Evolutionary conservation across 2,888 invertebrate species (phyloP).

Genomic region (Caenorhabditis zanzibari): DNA sequence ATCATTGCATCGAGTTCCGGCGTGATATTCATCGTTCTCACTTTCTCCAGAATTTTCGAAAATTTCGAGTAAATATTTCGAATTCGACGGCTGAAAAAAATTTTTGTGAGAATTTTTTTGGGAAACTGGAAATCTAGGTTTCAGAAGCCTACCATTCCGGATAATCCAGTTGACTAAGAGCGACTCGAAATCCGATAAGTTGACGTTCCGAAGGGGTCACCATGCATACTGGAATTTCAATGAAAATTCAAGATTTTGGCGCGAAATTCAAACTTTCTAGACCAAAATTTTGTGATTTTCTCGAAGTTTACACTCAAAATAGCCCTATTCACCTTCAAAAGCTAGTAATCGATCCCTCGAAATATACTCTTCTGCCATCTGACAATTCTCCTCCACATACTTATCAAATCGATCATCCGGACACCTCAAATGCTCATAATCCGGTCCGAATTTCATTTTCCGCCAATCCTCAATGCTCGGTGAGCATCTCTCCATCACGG

Average conservation of each 20-base stretch:
- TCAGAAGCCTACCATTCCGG: slow-evolving; percentile 8
- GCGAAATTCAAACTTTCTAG: neutral
- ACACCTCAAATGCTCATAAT: slow-evolving; percentile 39
- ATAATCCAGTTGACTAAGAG: slow-evolving; percentile 14
- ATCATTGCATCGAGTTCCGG: slow-evolving; percentile 15
- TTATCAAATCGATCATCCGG: slow-evolving; percentile 4
- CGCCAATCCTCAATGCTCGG: slow-evolving; percentile 24
- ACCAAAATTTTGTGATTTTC: neutral
- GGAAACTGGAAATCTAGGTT: too few species aligned
- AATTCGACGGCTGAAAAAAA: slow-evolving; percentile 16
- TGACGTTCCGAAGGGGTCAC: slow-evolving; percentile 34
- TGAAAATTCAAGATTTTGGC: neutral
- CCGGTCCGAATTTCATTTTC: slow-evolving; percentile 26
- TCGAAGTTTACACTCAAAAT: neutral
- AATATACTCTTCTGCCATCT: slow-evolving; percentile 38
- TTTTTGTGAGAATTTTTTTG: too few species aligned
- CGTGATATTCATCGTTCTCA: slow-evolving; percentile 37
- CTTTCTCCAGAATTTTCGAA: slow-evolving; percentile 30
- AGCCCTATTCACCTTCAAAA: slow-evolving; percentile 30
- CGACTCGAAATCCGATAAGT: slow-evolving; percentile 54
- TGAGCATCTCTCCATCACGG: slow-evolving; percentile 48
- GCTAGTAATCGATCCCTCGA: slow-evolving; percentile 11
- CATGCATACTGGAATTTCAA: slow-evolving; percentile 49
- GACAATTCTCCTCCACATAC: slow-evolving; percentile 46
- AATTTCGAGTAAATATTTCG: slow-evolving; percentile 38